A percentile compares a stretch with the other conserved stretches of the same genome.
phyloP scores from a whole-genome alignment of 1,140 invertebrate genomes.

The Drosophila fuyamai region DNA sequence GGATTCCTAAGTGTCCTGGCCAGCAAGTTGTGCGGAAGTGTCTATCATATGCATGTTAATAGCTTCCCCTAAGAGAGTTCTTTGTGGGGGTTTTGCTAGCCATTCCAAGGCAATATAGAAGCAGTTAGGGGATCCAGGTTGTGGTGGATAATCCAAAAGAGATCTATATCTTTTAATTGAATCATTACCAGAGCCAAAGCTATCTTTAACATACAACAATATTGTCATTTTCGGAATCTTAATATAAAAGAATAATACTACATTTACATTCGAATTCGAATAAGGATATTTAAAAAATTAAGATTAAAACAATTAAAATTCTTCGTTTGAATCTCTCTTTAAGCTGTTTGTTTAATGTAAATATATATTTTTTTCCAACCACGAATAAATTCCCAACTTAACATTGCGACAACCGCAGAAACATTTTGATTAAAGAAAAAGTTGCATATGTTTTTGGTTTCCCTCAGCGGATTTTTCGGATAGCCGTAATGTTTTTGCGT shows the following conservation, averaged over 20 bases:
- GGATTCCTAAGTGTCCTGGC: constrained; percentile 32
- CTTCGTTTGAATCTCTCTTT: no score
- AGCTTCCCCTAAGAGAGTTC: constrained; percentile 36
- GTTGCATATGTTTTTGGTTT: constrained; percentile 22
- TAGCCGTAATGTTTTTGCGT: constrained; percentile 22
- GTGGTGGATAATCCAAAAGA: neutral
- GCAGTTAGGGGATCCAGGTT: neutral
- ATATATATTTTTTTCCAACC: neutral
- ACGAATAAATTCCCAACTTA: neutral
- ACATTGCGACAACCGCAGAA: constrained; percentile 10
- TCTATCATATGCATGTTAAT: constrained; percentile 82
- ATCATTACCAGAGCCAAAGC: neutral
- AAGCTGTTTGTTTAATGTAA: no score
- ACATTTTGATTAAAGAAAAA: constrained; percentile 50
- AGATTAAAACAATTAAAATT: no score
- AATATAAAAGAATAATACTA: no score
- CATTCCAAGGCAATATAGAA: constrained; percentile 2
- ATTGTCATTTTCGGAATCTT: no score
- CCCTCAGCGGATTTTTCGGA: constrained; percentile 44
- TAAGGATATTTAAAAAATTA: no score
- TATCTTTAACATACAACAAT: neutral
- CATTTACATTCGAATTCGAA: no score
- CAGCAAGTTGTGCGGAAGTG: constrained; percentile 76
- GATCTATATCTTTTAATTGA: neutral
- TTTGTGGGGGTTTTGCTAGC: neutral